Percentiles rank a stretch among this genome's conserved stretches.
These are phyloP conservation scores for Sebastes diploproa DNA, from an alignment of 2,797 vertebrate genomes.

Conservation along the genomic window DNA sequence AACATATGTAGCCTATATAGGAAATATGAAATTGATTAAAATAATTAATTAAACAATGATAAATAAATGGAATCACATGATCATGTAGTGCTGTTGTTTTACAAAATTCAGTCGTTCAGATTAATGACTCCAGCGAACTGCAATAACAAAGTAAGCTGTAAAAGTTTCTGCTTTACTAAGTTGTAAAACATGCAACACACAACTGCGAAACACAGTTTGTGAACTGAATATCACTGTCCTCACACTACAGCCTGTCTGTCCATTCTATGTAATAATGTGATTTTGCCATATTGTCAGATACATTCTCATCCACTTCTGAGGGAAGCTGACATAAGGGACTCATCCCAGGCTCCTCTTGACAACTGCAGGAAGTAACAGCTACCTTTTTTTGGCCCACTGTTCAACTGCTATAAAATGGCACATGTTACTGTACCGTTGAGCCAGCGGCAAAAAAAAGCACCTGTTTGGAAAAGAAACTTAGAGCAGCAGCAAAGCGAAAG, in stretches of 20 bases:
- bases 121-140: too few species aligned
- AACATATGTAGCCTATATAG: too few species aligned
- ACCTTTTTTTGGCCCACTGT: slow-evolving; percentile 58
- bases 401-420: slow-evolving; percentile 65
- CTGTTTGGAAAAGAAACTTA: slow-evolving; percentile 34
- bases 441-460: slow-evolving; percentile 24
- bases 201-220: neutral
- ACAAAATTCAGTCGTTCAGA: too few species aligned
- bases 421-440: slow-evolving; percentile 29
- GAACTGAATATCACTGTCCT: neutral
- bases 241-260: neutral
- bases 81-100: neutral
- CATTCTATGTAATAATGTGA: neutral
- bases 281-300: neutral
- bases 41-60: too few species aligned
- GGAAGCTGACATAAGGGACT: slow-evolving; percentile 26
- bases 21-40: too few species aligned
- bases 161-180: too few species aligned
- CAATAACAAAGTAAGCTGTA: too few species aligned
- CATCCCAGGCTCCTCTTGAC: slow-evolving; percentile 48
- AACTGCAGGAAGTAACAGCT: slow-evolving; percentile 65
- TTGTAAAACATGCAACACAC: neutral
- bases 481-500: neutral
- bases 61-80: neutral
- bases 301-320: slow-evolving; percentile 4